Evolutionary conservation across 2,797 vertebrate genomes (phyloP).

Genomic region (Cyclopterus lumpus): DNA sequence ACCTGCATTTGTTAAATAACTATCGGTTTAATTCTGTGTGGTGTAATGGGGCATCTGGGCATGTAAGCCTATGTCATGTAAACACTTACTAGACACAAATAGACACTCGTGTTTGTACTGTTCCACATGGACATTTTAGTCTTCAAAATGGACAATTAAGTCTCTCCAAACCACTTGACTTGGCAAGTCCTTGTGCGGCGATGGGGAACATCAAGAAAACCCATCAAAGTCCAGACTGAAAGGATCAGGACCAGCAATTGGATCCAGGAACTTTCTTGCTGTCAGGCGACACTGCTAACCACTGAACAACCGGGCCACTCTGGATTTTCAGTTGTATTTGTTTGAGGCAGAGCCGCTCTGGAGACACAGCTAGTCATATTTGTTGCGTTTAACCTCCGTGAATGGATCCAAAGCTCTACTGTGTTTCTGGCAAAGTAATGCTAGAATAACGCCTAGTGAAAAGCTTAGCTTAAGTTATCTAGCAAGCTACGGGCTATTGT

Average conservation of each 20-base stretch:
- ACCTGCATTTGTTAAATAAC: background rate
- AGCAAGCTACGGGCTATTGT: background rate
- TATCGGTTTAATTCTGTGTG: slow-evolving; percentile 19
- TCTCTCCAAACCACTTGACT: slow-evolving; percentile 37
- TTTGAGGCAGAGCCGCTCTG: slow-evolving; percentile 42
- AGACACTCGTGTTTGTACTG: slow-evolving; percentile 16
- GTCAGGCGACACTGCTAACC: slow-evolving; percentile 30
- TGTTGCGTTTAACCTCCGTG: slow-evolving; percentile 38
- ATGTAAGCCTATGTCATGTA: slow-evolving; percentile 24
- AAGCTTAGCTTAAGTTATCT: background rate
- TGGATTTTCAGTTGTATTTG: slow-evolving; percentile 43
- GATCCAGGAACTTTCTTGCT: slow-evolving; percentile 27
- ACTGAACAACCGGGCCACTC: slow-evolving; percentile 12
- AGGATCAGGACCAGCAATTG: slow-evolving; percentile 27
- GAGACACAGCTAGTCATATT: slow-evolving; percentile 48
- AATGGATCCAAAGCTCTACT: slow-evolving; percentile 16
- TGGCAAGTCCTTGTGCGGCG: slow-evolving; percentile 7
- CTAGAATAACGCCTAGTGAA: background rate
- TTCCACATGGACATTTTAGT: slow-evolving; percentile 24
- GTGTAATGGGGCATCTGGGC: background rate
- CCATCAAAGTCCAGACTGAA: slow-evolving; percentile 24
- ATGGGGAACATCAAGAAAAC: slow-evolving; percentile 32
- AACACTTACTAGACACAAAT: slow-evolving; percentile 24
- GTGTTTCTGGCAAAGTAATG: slow-evolving; percentile 18
- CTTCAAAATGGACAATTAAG: slow-evolving; percentile 28